These are phyloP conservation scores for Leptobrachium leishanense DNA, from an alignment of 2,113 vertebrate genomes.

Conservation along the genomic window DNA sequence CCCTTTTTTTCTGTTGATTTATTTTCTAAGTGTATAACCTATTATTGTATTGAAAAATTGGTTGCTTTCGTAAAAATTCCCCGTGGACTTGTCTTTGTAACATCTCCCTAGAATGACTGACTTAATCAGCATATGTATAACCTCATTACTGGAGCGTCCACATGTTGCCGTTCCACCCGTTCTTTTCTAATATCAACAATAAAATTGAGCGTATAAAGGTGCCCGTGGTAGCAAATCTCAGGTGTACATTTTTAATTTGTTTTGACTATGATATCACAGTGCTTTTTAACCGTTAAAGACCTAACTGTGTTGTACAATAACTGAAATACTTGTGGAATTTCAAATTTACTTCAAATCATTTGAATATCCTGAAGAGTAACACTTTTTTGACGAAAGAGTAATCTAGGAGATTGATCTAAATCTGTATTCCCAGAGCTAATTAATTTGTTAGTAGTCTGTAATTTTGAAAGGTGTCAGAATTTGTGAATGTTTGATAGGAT, in stretches of 20 bases:
- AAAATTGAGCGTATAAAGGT: not conserved
- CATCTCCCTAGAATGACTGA: not conserved
- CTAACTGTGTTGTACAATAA: too few relatives aligned
- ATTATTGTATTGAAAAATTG: conserved; percentile 30
- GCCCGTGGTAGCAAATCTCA: conserved; percentile 2
- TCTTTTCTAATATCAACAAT: conserved; percentile 6
- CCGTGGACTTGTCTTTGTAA: conserved; percentile 20
- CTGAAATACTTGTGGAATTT: too few relatives aligned
- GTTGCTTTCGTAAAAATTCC: conserved; percentile 23
- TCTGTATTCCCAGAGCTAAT: too few relatives aligned
- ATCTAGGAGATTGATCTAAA: too few relatives aligned
- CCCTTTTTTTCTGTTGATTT: not conserved
- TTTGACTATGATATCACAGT: not conserved
- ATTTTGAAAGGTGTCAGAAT: too few relatives aligned
- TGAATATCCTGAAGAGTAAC: too few relatives aligned
- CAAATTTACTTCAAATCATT: too few relatives aligned
- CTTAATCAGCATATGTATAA: conserved; percentile 43
- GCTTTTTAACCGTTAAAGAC: too few relatives aligned
- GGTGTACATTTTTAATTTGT: not conserved
- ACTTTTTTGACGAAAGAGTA: too few relatives aligned
- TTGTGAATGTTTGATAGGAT: too few relatives aligned
- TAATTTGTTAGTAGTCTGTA: too few relatives aligned
- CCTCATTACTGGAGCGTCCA: conserved; percentile 20
- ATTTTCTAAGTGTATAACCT: conserved; percentile 13
- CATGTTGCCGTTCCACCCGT: not conserved